Evolutionary conservation across 1,140 invertebrate species (phyloP).

Genomic region (Leptoteleia sp.): DNA sequence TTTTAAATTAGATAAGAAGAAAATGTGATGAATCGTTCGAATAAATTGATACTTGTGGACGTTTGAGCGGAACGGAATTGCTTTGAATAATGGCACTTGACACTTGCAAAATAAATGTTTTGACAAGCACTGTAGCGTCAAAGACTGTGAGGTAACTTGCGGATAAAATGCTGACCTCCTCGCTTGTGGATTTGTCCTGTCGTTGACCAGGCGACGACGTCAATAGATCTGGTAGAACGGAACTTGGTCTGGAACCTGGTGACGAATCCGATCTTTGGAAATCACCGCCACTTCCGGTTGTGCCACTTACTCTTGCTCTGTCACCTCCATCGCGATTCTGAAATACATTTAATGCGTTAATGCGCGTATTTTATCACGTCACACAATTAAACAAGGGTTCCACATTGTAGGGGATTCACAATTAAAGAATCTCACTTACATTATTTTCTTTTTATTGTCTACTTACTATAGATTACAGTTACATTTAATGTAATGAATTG

Average conservation of each 20-base stretch:
- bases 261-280: slow-evolving; percentile 83
- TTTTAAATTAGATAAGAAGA: slow-evolving; percentile 6
- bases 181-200: slow-evolving; percentile 95
- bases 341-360: slow-evolving; percentile 65
- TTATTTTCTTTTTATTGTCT: slow-evolving; percentile 33
- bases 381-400: background rate
- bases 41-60: slow-evolving; percentile 30
- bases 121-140: slow-evolving; percentile 61
- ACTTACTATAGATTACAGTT: background rate
- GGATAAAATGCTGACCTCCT: slow-evolving; percentile 88
- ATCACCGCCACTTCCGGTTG: slow-evolving; percentile 83
- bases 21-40: too few species aligned
- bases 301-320: slow-evolving; percentile 81
- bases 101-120: slow-evolving; percentile 62
- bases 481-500: too few species aligned
- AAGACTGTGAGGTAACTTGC: slow-evolving; percentile 43
- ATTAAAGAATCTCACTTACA: slow-evolving; percentile 27
- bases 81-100: slow-evolving; percentile 54
- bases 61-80: slow-evolving; percentile 27
- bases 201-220: slow-evolving; percentile 92
- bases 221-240: slow-evolving; percentile 95
- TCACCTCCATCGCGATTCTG: slow-evolving; percentile 84
- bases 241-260: slow-evolving; percentile 88
- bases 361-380: background rate
- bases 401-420: slow-evolving; percentile 1